Evolutionary conservation across 2,113 vertebrate species (phyloP).

Genomic region (Mobula hypostoma): DNA sequence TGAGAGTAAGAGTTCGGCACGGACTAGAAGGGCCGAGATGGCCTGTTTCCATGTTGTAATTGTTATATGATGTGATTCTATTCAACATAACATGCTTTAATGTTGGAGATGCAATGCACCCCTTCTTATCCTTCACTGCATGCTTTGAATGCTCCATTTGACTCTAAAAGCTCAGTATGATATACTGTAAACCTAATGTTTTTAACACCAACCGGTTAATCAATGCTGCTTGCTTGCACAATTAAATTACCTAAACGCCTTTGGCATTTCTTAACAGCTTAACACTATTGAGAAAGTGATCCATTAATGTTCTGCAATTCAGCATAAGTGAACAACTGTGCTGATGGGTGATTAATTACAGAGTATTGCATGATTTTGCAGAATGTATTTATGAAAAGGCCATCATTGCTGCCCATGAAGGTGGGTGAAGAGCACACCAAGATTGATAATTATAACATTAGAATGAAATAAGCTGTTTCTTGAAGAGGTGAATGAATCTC

Average conservation of each 20-base stretch:
- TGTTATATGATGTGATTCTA: not conserved
- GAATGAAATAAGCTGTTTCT: not conserved
- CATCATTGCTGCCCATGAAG: not conserved
- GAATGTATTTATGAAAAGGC: constrained; percentile 1
- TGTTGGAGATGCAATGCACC: not conserved
- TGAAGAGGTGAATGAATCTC: not conserved
- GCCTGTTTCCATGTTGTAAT: too few relatives aligned
- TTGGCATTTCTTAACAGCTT: not conserved
- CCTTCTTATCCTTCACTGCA: constrained; percentile 9
- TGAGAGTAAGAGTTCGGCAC: too few relatives aligned
- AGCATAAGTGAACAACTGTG: not conserved
- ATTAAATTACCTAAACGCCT: not conserved
- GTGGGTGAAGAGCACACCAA: not conserved
- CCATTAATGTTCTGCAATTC: not conserved
- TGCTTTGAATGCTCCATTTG: not conserved
- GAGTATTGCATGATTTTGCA: not conserved
- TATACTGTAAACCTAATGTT: not conserved
- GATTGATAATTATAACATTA: not conserved
- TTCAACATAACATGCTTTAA: not conserved
- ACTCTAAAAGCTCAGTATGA: constrained; percentile 6
- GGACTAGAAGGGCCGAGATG: too few relatives aligned
- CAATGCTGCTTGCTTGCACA: not conserved
- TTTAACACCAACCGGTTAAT: not conserved
- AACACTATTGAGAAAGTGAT: not conserved
- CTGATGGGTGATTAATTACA: not conserved